A percentile compares a stretch with the other conserved stretches of the same genome.
Evolutionary conservation across 2,888 invertebrate species (phyloP).

Genomic region (Acanthosoma haemorrhoidale): DNA sequence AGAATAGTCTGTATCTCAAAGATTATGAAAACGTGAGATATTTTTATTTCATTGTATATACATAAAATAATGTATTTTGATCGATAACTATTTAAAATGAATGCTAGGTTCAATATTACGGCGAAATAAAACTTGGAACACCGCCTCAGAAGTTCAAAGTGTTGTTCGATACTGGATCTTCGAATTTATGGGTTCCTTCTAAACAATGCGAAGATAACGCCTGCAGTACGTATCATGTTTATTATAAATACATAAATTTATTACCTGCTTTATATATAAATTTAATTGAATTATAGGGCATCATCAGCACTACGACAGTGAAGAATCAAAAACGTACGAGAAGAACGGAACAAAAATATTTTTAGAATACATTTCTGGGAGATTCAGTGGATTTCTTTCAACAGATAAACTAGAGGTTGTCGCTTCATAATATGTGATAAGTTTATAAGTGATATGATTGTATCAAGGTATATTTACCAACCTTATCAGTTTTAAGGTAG

Average conservation of each 20-base stretch:
- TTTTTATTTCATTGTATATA: too few relatives aligned
- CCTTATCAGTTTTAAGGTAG: background rate
- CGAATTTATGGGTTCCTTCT: constrained; percentile 97
- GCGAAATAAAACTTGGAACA: constrained; percentile 81
- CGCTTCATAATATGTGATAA: background rate
- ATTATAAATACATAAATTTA: background rate
- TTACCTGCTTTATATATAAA: too few relatives aligned
- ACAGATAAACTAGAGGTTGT: constrained; percentile 77
- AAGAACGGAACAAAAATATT: constrained; percentile 87
- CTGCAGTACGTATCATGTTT: constrained; percentile 63
- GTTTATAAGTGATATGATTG: background rate
- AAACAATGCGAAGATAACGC: constrained; percentile 96
- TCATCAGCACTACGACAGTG: constrained; percentile 93
- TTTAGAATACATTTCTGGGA: constrained; percentile 94
- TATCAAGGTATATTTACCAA: background rate
- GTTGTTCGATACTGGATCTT: constrained; percentile 97
- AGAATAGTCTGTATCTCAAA: background rate
- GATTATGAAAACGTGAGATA: background rate
- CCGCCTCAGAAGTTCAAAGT: constrained; percentile 90
- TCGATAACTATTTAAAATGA: background rate
- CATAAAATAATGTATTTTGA: background rate
- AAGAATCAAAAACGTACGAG: constrained; percentile 74
- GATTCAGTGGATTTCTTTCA: constrained; percentile 91
- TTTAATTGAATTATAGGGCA: constrained; percentile 65
- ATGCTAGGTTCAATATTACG: constrained; percentile 88